Percentiles rank a stretch among this genome's conserved stretches.
Conservation (phyloP, 2,888 invertebrate species). For the Acleris sparsana region DNA sequence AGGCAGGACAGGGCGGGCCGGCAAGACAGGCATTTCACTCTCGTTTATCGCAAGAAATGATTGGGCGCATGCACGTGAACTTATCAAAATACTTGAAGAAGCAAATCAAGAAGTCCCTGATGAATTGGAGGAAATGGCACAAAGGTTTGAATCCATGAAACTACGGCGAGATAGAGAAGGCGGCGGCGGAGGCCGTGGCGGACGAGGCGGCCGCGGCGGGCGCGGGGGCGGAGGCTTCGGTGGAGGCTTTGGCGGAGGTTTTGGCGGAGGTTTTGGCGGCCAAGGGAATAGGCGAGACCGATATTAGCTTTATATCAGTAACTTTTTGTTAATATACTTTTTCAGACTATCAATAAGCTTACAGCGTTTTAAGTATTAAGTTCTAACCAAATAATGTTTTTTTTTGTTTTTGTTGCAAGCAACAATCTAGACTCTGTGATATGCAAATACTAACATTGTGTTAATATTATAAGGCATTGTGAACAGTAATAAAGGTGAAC, state of each 20-base stretch:
- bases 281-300: conserved; percentile 51
- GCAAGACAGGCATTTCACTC: conserved; percentile 91
- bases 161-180: conserved; percentile 83
- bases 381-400: conserved; percentile 7
- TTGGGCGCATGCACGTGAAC: conserved; percentile 91
- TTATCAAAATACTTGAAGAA: conserved; percentile 94
- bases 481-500: not conserved
- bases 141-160: conserved; percentile 88
- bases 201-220: conserved; percentile 60
- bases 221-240: conserved; percentile 47
- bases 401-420: conserved; percentile 19
- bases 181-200: conserved; percentile 64
- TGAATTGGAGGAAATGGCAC: conserved; percentile 89
- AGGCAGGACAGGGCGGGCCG: conserved; percentile 97
- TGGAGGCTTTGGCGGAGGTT: not conserved
- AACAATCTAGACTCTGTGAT: conserved; percentile 17
- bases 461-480: conserved; percentile 8
- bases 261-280: conserved; percentile 9
- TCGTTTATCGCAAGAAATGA: conserved; percentile 91
- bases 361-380: not conserved
- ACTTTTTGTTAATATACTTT: not conserved
- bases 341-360: conserved; percentile 4
- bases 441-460: conserved; percentile 7
- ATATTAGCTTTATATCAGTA: conserved; percentile 48
- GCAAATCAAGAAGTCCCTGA: conserved; percentile 92